Percentiles rank a stretch among this genome's conserved stretches.
These are phyloP conservation scores for Antechinus stuartii DNA, from an alignment of 2,113 vertebrate genomes.

Conservation along the genomic window DNA sequence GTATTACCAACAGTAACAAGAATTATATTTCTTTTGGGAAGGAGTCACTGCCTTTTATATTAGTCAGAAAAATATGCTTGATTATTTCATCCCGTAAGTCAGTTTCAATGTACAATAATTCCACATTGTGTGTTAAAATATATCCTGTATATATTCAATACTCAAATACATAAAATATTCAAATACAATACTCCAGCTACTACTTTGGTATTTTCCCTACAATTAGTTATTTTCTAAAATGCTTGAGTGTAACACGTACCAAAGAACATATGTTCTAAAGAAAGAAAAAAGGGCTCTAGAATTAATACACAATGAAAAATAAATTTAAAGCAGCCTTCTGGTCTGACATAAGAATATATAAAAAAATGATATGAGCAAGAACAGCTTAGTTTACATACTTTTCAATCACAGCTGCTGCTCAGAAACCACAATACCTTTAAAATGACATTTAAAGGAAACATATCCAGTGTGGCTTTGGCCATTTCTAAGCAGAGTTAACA, in stretches of 20 bases:
- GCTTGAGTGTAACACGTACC: conserved; percentile 73
- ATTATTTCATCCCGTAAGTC: conserved; percentile 78
- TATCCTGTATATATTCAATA: conserved; percentile 51
- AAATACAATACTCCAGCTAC: conserved; percentile 79
- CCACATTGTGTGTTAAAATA: conserved; percentile 63
- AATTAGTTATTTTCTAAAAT: conserved; percentile 84
- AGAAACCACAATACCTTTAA: conserved; percentile 89
- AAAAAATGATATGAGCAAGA: conserved; percentile 89
- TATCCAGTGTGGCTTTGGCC: conserved; percentile 76
- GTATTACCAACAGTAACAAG: conserved; percentile 68
- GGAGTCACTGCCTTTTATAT: conserved; percentile 72
- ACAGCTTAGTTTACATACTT: conserved; percentile 90
- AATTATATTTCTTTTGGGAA: conserved; percentile 69
- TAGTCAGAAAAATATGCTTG: conserved; percentile 62
- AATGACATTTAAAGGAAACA: conserved; percentile 85
- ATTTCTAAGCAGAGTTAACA: conserved; percentile 61
- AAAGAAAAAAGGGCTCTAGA: conserved; percentile 83
- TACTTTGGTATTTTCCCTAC: conserved; percentile 77
- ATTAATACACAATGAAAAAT: conserved; percentile 89
- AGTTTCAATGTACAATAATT: conserved; percentile 70
- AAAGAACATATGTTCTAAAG: conserved; percentile 79
- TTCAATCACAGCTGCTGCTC: conserved; percentile 89
- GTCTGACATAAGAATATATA: conserved; percentile 88
- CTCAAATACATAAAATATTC: conserved; percentile 15
- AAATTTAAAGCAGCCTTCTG: conserved; percentile 89